Conservation (phyloP, 2,888 invertebrate genomes). For the Corythucha ciliata region DNA sequence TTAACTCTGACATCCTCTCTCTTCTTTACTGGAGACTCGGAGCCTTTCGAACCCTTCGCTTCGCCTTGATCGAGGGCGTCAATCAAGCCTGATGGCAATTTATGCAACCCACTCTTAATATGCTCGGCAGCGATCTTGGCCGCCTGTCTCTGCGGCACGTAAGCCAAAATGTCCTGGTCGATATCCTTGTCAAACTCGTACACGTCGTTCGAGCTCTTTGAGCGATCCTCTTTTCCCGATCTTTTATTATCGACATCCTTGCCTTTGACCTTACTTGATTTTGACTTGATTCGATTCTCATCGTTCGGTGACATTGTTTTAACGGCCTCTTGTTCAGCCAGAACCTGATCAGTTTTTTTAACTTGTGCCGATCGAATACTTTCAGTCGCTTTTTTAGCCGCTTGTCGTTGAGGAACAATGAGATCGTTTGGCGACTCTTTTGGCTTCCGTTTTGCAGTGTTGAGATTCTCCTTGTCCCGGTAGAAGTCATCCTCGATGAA, state of each 20-base stretch:
- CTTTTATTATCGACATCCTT: constrained; percentile 29
- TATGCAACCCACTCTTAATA: constrained; percentile 65
- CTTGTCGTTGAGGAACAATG: constrained; percentile 81
- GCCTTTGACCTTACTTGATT: constrained; percentile 43
- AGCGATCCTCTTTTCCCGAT: not conserved
- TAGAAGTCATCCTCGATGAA: constrained; percentile 41
- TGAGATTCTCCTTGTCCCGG: constrained; percentile 47
- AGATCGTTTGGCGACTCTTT: constrained; percentile 61
- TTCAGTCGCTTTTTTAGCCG: constrained; percentile 83
- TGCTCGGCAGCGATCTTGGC: constrained; percentile 87
- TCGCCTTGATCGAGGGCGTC: constrained; percentile 26
- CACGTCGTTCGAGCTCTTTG: constrained; percentile 42
- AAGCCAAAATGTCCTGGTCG: constrained; percentile 48
- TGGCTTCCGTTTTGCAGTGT: constrained; percentile 37
- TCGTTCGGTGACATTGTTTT: constrained; percentile 26
- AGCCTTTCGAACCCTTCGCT: constrained; percentile 33
- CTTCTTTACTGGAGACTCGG: constrained; percentile 30
- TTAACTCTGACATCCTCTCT: constrained; percentile 33
- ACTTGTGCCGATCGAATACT: constrained; percentile 55
- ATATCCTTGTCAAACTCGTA: constrained; percentile 57
- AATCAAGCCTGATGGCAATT: constrained; percentile 41
- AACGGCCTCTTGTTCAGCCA: constrained; percentile 26
- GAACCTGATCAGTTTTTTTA: constrained; percentile 35
- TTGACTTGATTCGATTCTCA: constrained; percentile 40
- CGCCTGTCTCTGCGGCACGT: constrained; percentile 82